Percentiles rank a stretch among this genome's conserved stretches.
These are phyloP conservation scores for Brachystomella parvula DNA, from an alignment of 1,140 invertebrate species.

Conservation along the genomic window DNA sequence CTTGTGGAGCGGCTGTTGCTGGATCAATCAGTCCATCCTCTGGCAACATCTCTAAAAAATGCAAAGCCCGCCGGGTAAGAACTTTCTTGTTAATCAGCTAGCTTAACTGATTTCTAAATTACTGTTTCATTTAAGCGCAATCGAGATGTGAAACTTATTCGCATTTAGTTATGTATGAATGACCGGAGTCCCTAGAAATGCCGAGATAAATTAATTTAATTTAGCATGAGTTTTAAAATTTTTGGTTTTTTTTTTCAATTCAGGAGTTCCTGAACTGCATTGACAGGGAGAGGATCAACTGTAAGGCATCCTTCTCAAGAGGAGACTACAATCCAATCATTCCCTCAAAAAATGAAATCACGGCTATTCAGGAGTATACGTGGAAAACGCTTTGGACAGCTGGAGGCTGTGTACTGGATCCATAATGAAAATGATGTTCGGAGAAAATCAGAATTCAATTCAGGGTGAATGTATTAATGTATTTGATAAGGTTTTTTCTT, in stretches of 20 bases:
- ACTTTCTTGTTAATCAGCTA: too few relatives aligned
- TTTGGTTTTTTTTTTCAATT: conserved; percentile 5
- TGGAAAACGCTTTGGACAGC: conserved; percentile 29
- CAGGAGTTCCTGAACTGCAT: conserved; percentile 32
- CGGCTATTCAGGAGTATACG: conserved; percentile 8
- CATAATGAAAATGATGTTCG: too few relatives aligned
- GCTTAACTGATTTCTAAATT: too few relatives aligned
- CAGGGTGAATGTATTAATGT: too few relatives aligned
- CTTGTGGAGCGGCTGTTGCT: conserved; percentile 23
- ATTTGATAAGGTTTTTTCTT: too few relatives aligned
- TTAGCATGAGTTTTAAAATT: too few relatives aligned
- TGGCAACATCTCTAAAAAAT: not conserved
- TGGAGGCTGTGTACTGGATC: conserved; percentile 25
- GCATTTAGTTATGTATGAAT: not conserved
- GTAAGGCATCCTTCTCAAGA: conserved; percentile 13
- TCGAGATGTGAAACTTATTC: not conserved
- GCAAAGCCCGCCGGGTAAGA: conserved; percentile 17
- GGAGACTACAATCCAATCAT: conserved; percentile 18
- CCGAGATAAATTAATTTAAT: not conserved
- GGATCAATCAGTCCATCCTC: not conserved
- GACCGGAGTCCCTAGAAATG: not conserved
- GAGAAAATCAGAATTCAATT: too few relatives aligned
- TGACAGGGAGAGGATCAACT: conserved; percentile 16
- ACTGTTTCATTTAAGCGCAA: too few relatives aligned
- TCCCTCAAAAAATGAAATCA: conserved; percentile 19